phyloP scores from a whole-genome alignment of 2,888 invertebrate genomes.

The Cantharis flavilabris region DNA sequence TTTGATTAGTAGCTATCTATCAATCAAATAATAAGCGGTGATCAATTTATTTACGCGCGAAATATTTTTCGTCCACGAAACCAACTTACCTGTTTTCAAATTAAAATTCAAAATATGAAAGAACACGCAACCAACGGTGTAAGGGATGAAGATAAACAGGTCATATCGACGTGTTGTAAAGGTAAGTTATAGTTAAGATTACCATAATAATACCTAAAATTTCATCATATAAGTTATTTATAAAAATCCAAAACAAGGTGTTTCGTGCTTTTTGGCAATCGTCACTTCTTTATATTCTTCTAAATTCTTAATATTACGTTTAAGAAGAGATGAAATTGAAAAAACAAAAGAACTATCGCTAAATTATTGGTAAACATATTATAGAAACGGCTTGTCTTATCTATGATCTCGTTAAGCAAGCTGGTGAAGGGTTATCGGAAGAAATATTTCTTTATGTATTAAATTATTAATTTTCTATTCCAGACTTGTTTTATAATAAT shows the following conservation, averaged over 20 bases:
- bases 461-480: not conserved
- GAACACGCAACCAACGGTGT: conserved; percentile 36
- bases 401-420: not conserved
- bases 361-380: not conserved
- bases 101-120: conserved; percentile 33
- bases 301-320: not conserved
- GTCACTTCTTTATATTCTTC: not conserved
- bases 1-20: conserved; percentile 15
- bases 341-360: not conserved
- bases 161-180: conserved; percentile 33
- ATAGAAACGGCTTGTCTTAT: not conserved
- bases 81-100: not conserved
- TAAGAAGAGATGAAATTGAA: not conserved
- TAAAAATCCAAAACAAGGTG: not conserved
- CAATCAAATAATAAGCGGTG: not conserved
- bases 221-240: too few relatives aligned
- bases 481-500: not conserved
- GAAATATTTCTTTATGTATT: not conserved
- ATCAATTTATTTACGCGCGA: not conserved
- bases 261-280: not conserved
- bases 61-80: not conserved
- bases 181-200: conserved; percentile 22
- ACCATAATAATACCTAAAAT: too few relatives aligned
- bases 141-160: conserved; percentile 32
- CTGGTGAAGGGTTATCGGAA: not conserved